Evolutionary conservation across 2,797 vertebrate genomes (phyloP), one percentile per base, ranked within the genome.

Genomic region (Sorex maritimensis): DNA sequence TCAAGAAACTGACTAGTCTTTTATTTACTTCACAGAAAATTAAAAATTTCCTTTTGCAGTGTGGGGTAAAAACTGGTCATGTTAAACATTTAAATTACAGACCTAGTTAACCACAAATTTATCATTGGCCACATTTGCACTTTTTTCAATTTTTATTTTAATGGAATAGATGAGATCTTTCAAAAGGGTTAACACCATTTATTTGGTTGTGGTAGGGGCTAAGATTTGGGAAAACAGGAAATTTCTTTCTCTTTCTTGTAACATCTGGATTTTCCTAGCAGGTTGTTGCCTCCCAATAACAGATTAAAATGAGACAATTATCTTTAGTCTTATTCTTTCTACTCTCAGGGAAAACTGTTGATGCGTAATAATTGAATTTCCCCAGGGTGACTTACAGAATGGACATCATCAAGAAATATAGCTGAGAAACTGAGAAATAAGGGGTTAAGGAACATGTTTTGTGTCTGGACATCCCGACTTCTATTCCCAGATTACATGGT

Each of bases 311-410:
- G 23, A 91, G 41, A 46, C 78, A 93, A 15, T 95, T 94, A 87
- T 95, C 74, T 92, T 52, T 46, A 21, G 63, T 95, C 73, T 74
- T 74, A 3, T 19, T 89, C 44, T 93, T 90, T 75, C 90, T 81
- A 52, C 74, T 89, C 94, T 92, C 21, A 79, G 90, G 73, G 72
- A 86, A 95, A 93, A 83, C 86, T 93, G 88, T 87, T 87, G 83
- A 89, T 85, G 38, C 75, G 55, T 14, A 88, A 67, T 96, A 90
- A 96, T 67, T 91, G 94, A 90, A 55, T 95, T 96, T 95, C 93
- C 81, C 52, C 77, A 28, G 49, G 44, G 63, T 92, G 44, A 90
- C 58, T 85, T 34, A 90, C 88, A 77, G 93, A 91, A 85, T 30
- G 30, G 1, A 65, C 81, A 44, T 46, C 26, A 81, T 86, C 28